A percentile compares a stretch with the other conserved stretches of the same genome.
Evolutionary conservation across 2,888 invertebrate genomes (phyloP).

Genomic region (Hydriomena furcata): DNA sequence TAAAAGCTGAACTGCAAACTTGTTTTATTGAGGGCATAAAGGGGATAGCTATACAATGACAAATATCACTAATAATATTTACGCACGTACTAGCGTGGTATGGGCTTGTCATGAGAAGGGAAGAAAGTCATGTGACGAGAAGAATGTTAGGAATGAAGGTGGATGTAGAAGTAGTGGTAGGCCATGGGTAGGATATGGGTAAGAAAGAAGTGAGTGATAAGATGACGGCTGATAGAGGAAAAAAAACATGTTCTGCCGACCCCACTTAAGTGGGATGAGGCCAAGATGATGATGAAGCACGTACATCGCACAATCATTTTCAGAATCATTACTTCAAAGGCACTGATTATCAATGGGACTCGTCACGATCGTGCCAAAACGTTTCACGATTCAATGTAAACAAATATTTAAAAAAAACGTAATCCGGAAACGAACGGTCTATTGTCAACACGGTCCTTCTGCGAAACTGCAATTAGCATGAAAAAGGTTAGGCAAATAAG

Average conservation of each 20-base stretch:
- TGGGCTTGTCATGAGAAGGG: too few species aligned
- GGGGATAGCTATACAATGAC: constrained; percentile 5
- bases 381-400: constrained; percentile 52
- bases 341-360: constrained; percentile 50
- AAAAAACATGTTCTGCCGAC: too few species aligned
- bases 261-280: too few species aligned
- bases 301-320: constrained; percentile 22
- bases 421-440: constrained; percentile 62
- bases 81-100: too few species aligned
- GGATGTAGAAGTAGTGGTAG: too few species aligned
- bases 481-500: constrained; percentile 38
- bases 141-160: too few species aligned
- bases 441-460: constrained; percentile 70
- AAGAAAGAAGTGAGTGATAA: too few species aligned
- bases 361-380: constrained; percentile 54
- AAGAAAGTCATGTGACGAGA: too few species aligned
- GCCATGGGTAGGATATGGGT: too few species aligned
- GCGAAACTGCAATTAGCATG: constrained; percentile 64
- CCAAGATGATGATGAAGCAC: too few species aligned
- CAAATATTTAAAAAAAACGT: constrained; percentile 39
- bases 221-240: too few species aligned
- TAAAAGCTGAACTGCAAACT: constrained; percentile 15
- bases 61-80: constrained; percentile 8
- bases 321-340: constrained; percentile 29
- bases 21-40: constrained; percentile 8